Conservation (phyloP, 1,140 invertebrate species). For the Drosophila hydei region DNA sequence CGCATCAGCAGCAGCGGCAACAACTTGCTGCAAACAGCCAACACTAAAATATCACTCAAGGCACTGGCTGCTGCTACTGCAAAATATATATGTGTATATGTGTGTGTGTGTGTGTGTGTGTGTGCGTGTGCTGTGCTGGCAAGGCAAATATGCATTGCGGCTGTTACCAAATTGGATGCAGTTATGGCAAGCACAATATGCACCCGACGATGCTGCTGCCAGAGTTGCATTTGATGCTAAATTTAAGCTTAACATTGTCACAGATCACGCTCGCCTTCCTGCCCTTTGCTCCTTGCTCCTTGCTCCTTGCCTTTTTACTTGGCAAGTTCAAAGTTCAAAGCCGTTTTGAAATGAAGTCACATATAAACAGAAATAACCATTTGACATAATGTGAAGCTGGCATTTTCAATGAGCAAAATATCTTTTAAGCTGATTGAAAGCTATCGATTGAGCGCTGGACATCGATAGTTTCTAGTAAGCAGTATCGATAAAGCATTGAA, state of each 20-base stretch:
- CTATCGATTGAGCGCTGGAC: no score
- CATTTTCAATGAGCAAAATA: no score
- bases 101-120: constrained; percentile 16
- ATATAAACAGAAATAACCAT: no score
- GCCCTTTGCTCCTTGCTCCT: background rate
- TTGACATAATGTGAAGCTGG: no score
- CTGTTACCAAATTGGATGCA: constrained; percentile 70
- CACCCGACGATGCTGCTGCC: constrained; percentile 47
- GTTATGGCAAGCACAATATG: constrained; percentile 68
- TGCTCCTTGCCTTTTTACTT: background rate
- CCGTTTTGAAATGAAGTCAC: no score
- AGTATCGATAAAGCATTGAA: no score
- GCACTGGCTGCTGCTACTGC: constrained; percentile 37
- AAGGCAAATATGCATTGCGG: constrained; percentile 71
- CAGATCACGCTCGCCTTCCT: background rate
- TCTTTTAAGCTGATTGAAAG: no score
- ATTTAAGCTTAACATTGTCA: constrained; percentile 13
- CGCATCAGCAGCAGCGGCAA: constrained; percentile 25
- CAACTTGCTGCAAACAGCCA: constrained; percentile 66
- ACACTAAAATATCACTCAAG: constrained; percentile 79
- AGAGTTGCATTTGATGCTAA: constrained; percentile 52
- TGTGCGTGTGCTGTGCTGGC: constrained; percentile 31
- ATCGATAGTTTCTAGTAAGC: no score
- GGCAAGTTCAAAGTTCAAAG: background rate
- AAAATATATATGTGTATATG: constrained; percentile 10